Conservation (phyloP, 2,797 vertebrate species). For the Neosilurus mollespiculum region DNA sequence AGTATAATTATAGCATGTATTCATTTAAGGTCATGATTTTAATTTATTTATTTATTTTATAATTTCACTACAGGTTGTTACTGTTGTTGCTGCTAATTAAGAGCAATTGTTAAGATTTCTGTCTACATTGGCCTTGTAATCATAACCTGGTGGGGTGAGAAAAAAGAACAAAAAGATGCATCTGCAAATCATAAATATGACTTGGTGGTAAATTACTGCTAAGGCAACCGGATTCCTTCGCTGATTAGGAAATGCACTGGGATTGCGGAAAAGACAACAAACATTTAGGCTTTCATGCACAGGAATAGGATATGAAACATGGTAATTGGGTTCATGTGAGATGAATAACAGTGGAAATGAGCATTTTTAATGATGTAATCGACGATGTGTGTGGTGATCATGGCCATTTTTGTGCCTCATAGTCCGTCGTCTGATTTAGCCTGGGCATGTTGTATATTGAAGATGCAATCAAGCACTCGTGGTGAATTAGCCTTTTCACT, state of each 20-base stretch:
- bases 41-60: not conserved
- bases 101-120: not conserved
- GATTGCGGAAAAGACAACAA: not conserved
- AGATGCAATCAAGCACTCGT: slow-evolving; percentile 37
- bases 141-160: not conserved
- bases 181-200: not conserved
- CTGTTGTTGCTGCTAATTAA: not conserved
- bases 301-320: not conserved
- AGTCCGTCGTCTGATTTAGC: slow-evolving; percentile 37
- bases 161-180: not conserved
- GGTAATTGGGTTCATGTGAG: not conserved
- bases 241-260: not conserved
- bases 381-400: slow-evolving; percentile 33
- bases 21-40: not conserved
- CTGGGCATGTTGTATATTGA: slow-evolving; percentile 38
- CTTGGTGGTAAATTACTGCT: not conserved
- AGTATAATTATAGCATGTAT: not conserved
- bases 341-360: slow-evolving; percentile 2
- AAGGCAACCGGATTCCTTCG: not conserved
- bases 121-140: not conserved
- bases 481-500: slow-evolving; percentile 19
- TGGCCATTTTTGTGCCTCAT: slow-evolving; percentile 36
- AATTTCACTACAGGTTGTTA: not conserved
- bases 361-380: not conserved
- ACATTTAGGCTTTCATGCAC: not conserved